A percentile compares a stretch with the other conserved stretches of the same genome.
phyloP scores from a whole-genome alignment of 2,113 vertebrate genomes.

The Gorsachius goisagi region DNA sequence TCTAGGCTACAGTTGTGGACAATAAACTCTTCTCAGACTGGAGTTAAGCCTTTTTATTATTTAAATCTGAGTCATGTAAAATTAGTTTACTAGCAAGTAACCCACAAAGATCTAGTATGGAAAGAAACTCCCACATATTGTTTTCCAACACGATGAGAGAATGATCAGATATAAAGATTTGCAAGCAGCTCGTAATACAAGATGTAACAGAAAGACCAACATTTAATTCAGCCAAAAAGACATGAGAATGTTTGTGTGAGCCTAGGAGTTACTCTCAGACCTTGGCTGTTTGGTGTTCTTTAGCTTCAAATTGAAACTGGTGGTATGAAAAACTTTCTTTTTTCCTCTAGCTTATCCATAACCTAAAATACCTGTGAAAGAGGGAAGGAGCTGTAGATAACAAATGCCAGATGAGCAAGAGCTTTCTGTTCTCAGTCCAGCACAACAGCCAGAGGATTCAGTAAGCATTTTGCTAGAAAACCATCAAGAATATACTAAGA shows the following conservation, averaged over 20 bases:
- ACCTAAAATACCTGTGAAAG: conserved; percentile 17
- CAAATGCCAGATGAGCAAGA: conserved; percentile 31
- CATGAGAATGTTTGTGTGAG: neutral
- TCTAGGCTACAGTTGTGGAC: conserved; percentile 59
- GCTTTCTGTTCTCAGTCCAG: neutral
- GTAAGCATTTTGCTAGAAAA: neutral
- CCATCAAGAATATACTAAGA: neutral
- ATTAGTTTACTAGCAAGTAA: conserved; percentile 59
- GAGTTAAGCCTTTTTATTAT: conserved; percentile 66
- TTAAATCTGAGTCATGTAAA: conserved; percentile 66
- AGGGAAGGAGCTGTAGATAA: conserved; percentile 34
- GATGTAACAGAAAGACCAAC: neutral
- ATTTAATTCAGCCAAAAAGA: neutral
- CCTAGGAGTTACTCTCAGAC: neutral
- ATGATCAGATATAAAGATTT: conserved; percentile 36
- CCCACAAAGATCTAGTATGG: conserved; percentile 42
- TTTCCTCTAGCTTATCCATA: neutral
- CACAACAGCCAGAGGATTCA: neutral
- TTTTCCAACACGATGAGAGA: conserved; percentile 26
- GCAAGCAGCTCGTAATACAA: neutral
- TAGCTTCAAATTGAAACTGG: neutral
- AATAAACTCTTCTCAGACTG: conserved; percentile 62
- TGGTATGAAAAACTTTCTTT: neutral
- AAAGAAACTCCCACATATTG: conserved; percentile 49
- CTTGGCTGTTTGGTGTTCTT: neutral